Base-by-base conservation (phyloP, 2,888 invertebrate species). In the Poecilus cupreus region DNA sequence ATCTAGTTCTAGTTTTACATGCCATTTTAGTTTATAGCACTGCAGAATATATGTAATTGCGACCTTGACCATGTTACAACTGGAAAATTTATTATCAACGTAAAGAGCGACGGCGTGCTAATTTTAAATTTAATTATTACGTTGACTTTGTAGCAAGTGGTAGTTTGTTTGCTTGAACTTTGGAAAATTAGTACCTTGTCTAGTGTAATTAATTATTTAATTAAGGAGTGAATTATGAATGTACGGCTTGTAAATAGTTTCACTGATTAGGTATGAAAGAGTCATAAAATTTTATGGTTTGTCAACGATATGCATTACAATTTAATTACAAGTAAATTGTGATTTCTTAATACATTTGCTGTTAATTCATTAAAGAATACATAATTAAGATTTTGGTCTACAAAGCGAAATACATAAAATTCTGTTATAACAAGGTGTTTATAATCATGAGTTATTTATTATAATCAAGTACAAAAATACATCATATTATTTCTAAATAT, bases 201-300 rank as follows among this genome's bases (percentile, higher is more conserved):
- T 60, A 32, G 32, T 32, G 26, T 60, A 60, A 60, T 60, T 60
- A 60, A 60, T 22, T 60, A 60, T 60, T 60, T 60, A 60, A 60
- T 60, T 60, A 60, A 60, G 24, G 24, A 22, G 60, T 24, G 22
- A 13, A 2, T 16, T 54, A 22, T 20, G 16, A 54, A 54, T 54
- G 8, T 54, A 16, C 0, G 5, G 8, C 8, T 2, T 6, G 22
- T 10, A 8, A 54, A 2, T 54, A 20, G 54, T 54, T 54, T 54
- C 16, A 2, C 16, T 54, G 22, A 54, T 54, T 54, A 22, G 22
- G 22, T 10, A 13, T 32, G 32, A 32, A 32, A 32, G 8, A 32
- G 32, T 8, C 5, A 32, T 32, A 32, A 32, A 32, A 32, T 32
- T 32, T 32, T 32, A 32, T 32, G 32, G 32, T 3, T 32, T 32